These are phyloP conservation scores for Dolichopus griseipennis DNA, from an alignment of 2,888 invertebrate species.

Conservation along the genomic window DNA sequence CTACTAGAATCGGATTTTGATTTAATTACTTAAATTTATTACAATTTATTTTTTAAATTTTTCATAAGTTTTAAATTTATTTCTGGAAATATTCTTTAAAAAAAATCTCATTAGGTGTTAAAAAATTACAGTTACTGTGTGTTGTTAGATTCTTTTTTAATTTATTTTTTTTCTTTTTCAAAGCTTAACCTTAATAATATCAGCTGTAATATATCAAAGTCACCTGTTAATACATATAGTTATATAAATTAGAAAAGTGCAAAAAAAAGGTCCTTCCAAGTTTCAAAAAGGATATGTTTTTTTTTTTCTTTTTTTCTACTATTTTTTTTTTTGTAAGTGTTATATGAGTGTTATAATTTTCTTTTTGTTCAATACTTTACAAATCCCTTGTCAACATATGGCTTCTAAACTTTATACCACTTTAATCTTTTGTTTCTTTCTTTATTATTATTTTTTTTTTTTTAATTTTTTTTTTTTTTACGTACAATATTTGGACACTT, in stretches of 20 bases:
- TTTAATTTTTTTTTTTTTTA: neutral
- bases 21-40: too few species aligned
- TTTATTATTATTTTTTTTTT: neutral
- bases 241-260: neutral
- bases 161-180: neutral
- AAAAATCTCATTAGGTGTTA: neutral
- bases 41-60: too few species aligned
- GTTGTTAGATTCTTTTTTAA: neutral
- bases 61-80: too few species aligned
- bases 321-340: neutral
- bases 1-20: too few species aligned
- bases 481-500: neutral
- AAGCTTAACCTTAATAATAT: neutral
- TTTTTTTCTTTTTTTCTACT: neutral
- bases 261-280: neutral
- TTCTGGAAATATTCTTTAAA: too few species aligned
- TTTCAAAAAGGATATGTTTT: neutral
- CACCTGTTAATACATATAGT: neutral
- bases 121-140: neutral
- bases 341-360: too few species aligned
- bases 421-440: neutral
- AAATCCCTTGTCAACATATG: constrained; percentile 1
- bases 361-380: neutral
- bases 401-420: neutral
- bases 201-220: constrained; percentile 1